A percentile compares a stretch with the other conserved stretches of the same genome.
phyloP scores from a whole-genome alignment of 2,888 invertebrate species.

The Mythimna impura region DNA sequence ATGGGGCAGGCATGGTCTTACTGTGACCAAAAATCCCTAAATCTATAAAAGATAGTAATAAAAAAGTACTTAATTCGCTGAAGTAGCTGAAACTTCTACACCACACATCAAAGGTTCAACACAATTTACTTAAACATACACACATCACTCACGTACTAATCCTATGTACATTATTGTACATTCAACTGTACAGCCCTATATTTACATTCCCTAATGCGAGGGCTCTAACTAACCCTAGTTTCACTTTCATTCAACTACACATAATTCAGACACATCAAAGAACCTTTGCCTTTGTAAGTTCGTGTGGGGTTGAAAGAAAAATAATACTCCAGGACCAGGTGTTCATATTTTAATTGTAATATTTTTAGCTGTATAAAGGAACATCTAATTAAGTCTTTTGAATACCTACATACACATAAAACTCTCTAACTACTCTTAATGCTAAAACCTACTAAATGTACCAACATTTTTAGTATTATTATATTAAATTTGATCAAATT shows the following conservation, averaged over 20 bases:
- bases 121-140: constrained; percentile 27
- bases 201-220: constrained; percentile 69
- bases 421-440: no score
- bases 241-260: constrained; percentile 52
- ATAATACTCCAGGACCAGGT: constrained; percentile 7
- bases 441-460: no score
- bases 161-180: constrained; percentile 5
- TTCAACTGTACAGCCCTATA: constrained; percentile 62
- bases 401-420: background rate
- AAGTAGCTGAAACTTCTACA: constrained; percentile 25
- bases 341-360: constrained; percentile 32
- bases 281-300: constrained; percentile 46
- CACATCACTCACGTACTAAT: background rate
- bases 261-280: constrained; percentile 60
- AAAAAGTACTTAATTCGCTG: background rate
- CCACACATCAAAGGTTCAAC: constrained; percentile 26
- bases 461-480: no score
- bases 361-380: constrained; percentile 18
- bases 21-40: no score
- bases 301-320: constrained; percentile 42
- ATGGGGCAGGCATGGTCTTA: no score
- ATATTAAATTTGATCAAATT: no score
- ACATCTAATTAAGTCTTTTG: background rate
- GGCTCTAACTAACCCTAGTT: constrained; percentile 56
- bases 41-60: no score